Evolutionary conservation across 2,888 invertebrate species (phyloP).

Genomic region (Abscondita cerata): DNA sequence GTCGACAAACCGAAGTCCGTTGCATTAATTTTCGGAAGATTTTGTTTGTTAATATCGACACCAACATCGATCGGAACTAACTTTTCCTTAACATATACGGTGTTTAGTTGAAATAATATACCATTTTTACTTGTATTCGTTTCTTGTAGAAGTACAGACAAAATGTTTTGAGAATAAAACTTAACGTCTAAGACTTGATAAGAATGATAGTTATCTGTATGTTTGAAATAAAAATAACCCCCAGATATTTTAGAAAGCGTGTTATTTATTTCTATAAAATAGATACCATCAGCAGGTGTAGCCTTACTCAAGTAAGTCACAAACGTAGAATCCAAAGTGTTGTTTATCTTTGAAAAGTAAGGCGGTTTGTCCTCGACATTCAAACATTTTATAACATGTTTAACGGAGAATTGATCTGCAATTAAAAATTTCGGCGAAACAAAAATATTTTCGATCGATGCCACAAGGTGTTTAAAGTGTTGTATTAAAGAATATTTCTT

Average conservation of each 20-base stretch:
- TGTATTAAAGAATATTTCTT: conserved; percentile 81
- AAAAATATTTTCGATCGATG: conserved; percentile 72
- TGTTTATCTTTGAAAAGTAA: conserved; percentile 62
- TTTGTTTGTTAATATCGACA: conserved; percentile 45
- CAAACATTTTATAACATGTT: conserved; percentile 60
- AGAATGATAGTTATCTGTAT: conserved; percentile 56
- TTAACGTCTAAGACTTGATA: conserved; percentile 72
- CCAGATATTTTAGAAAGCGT: conserved; percentile 60
- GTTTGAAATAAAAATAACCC: conserved; percentile 64
- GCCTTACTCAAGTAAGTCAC: conserved; percentile 61
- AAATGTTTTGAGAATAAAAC: conserved; percentile 75
- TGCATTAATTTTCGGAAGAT: conserved; percentile 62
- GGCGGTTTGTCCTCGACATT: conserved; percentile 48
- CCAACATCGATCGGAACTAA: conserved; percentile 40
- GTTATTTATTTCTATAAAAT: conserved; percentile 61
- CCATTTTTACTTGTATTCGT: conserved; percentile 52
- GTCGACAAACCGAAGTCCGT: conserved; percentile 63
- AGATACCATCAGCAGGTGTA: conserved; percentile 59
- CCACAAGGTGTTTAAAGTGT: conserved; percentile 75
- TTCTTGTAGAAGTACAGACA: conserved; percentile 75
- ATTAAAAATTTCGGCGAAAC: conserved; percentile 70
- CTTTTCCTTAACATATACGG: conserved; percentile 51
- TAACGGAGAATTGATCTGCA: conserved; percentile 66
- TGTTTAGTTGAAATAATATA: conserved; percentile 48
- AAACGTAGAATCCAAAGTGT: conserved; percentile 61